Percentiles rank a stretch among this genome's conserved stretches.
Evolutionary conservation across 2,113 vertebrate genomes (phyloP).

Genomic region (Machaerirhynchus nigripectus): DNA sequence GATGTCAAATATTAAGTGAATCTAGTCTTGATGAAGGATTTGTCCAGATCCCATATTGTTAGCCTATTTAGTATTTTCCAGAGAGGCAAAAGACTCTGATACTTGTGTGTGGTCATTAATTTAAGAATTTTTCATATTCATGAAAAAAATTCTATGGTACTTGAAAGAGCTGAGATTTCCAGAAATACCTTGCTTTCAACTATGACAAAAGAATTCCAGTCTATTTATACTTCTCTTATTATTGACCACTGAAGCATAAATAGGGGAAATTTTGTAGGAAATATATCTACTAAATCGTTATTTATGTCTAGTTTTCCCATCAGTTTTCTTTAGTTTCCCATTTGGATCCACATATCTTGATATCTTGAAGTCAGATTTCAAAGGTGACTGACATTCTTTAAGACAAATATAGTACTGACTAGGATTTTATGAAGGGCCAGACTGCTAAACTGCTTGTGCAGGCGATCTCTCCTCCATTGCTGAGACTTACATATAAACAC

Average conservation of each 20-base stretch:
- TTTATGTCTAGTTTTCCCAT: background rate
- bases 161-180: background rate
- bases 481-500: background rate
- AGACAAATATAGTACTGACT: background rate
- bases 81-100: background rate
- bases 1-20: background rate
- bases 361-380: background rate
- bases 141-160: background rate
- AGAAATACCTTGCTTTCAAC: background rate
- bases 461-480: background rate
- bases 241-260: background rate
- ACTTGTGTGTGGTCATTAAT: background rate
- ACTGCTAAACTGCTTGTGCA: background rate
- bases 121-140: background rate
- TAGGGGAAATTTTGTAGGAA: background rate
- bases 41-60: background rate
- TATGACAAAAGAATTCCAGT: background rate
- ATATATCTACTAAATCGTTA: background rate
- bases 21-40: background rate
- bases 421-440: background rate
- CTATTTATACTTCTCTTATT: background rate
- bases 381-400: background rate
- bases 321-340: background rate
- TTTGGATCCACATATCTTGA: background rate
- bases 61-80: background rate